phyloP scores from a whole-genome alignment of 2,888 invertebrate genomes.

The Eurytoma californica region DNA sequence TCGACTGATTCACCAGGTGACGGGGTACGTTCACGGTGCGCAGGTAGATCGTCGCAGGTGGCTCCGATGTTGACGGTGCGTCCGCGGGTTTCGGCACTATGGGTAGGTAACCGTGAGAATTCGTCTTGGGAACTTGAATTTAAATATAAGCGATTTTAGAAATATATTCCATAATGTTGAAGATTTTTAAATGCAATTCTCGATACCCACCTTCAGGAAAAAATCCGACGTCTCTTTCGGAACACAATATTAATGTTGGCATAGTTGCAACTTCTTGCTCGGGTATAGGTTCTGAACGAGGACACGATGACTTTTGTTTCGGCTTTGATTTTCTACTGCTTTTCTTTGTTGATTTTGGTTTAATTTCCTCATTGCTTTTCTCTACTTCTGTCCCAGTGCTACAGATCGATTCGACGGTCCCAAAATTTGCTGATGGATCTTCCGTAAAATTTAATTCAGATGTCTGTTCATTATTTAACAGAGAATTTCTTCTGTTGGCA shows the following conservation, averaged over 20 bases:
- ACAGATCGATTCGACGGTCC: neutral
- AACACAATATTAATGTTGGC: slow-evolving; percentile 68
- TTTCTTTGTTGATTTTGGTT: slow-evolving; percentile 42
- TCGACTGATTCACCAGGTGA: slow-evolving; percentile 32
- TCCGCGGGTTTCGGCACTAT: slow-evolving; percentile 64
- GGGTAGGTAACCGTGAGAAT: slow-evolving; percentile 57
- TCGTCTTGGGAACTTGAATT: neutral
- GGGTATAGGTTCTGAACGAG: slow-evolving; percentile 44
- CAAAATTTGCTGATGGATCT: neutral
- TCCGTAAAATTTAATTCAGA: neutral
- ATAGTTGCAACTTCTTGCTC: slow-evolving; percentile 61
- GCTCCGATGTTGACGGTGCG: neutral
- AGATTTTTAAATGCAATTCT: too few relatives aligned
- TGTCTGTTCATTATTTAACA: slow-evolving; percentile 20
- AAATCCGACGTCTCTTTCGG: slow-evolving; percentile 62
- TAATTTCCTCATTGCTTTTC: slow-evolving; percentile 42
- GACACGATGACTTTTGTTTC: slow-evolving; percentile 28
- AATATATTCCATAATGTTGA: too few relatives aligned
- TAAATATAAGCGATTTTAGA: too few relatives aligned
- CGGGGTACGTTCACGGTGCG: slow-evolving; percentile 61
- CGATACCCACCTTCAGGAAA: slow-evolving; percentile 16
- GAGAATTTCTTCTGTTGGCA: slow-evolving; percentile 60
- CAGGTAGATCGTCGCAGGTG: slow-evolving; percentile 56
- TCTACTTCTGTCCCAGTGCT: slow-evolving; percentile 8
- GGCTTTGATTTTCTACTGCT: slow-evolving; percentile 46